Evolutionary conservation across 2,113 vertebrate species (phyloP), one percentile per base, ranked within the genome.

Genomic region (Hucho hucho): DNA sequence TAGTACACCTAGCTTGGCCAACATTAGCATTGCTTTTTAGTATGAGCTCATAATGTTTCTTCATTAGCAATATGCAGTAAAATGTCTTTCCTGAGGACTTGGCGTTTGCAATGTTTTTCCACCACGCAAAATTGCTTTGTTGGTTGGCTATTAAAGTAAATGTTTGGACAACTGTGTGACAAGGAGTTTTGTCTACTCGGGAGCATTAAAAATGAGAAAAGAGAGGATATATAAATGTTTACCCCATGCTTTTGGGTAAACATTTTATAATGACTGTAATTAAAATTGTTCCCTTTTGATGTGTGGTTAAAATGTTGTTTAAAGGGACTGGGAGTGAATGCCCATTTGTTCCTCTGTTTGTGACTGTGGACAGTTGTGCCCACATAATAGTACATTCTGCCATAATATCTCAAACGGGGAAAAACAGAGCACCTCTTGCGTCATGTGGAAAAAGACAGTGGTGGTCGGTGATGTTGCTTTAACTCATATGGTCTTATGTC

Each of bases 71-170:
- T 74, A 67, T 32, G 80, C 70, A 77, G 46, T 86, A 78, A 84
- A 86, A 64, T 65, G 24, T 81, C 74, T 84, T 75, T 84, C 83
- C 74, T 47, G 58, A 70, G 67, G 86, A 83, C 76, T 78, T 79
- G 75, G 81, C 77, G 72, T 75, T 87, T 64, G 26, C 13, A 18
- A 4, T 29, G 16, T 83, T 86, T 86, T 87, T 87, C 84, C 83
- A 85, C 76, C 69, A 61, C 47, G 72, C 49, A 79, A 79, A 79
- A 79, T 49, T 64, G 78, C 46, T 82, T 73, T 79, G 72, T 85
- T 84, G 63, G 68, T 70, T 64, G 43, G 67, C 46, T 77, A 72
- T 61, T 87, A 79, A 86, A 83, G 72, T 75, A 61, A 84, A 89
- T 32, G 75, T 77, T 79, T 77, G 28, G 75, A 81, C 47, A 75